Evolutionary conservation across 2,888 invertebrate species (phyloP), one percentile per base, ranked within the genome.

Genomic region (Drosophila pegasa): DNA sequence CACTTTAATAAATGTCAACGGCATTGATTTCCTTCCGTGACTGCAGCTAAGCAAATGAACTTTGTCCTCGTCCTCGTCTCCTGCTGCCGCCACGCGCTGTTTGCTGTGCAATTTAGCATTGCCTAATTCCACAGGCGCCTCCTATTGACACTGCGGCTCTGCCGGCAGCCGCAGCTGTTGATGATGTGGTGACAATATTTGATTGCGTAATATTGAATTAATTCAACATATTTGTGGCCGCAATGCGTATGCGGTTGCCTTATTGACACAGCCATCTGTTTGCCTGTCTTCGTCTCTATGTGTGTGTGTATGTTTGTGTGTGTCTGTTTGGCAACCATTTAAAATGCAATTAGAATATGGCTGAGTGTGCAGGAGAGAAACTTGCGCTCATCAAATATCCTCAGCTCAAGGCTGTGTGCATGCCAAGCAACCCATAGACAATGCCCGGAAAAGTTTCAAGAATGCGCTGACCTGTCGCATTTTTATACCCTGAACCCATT

Each of bases 121-220:
- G 67, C 54, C 87, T 80, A 84, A 80, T 86, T 69, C 62, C 33
- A 64, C 33, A 66, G 66, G 54, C 75, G 62, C 50, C 72, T 43
- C 47, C 50, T 65, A 59, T 80, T 75, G 57, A 69, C 58, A 70
- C 48, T 43, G 51, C 20, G 40, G 33, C 25, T 35, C 16, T 58
- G 31, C 20, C 47, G 47, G 52, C 54, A 51, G 80, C 83, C 80
- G 57, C 87, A 77, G 86, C 75, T 68, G 74, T 87, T 81, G 76
- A 86, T 80, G 76, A 78, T 83, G 88, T 83, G 80, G 88, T 55
- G 78, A 83, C 88, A 85, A 83, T 88, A 86, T 88, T 85, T 88
- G 88, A 85, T 83, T 86, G 81, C 81, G 68, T 77, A 85, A 85
- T 88, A 88, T 83, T 80, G 81, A 88, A 88, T 88, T 85, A 85